Evolutionary conservation across 2,113 vertebrate genomes (phyloP), one percentile per base, ranked within the genome.

Genomic region (Indicator maculatus): DNA sequence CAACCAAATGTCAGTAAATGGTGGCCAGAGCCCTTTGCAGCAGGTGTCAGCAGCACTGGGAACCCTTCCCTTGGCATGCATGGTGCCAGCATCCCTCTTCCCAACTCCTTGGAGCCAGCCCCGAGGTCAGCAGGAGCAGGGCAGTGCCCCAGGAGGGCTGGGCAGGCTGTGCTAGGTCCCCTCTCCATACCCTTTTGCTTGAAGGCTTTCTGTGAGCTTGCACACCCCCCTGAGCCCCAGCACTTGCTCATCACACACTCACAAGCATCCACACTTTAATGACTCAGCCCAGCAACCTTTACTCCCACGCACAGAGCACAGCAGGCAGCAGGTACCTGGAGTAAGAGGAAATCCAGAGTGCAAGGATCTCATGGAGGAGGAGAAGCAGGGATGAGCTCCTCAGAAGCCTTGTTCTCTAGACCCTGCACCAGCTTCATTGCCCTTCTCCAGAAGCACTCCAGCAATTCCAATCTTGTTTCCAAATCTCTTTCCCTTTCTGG

Each of bases 111-210:
- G 0, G 44, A 36, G 17, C 31, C 64, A 66, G 21, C 38, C 4
- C 0, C 5, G 5, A n/a, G 31, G 44, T 28, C 64, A 66, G 33
- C 3, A 2, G 36, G 30, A 61, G 58, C 55, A 52, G 27, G 11
- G 8, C 6, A 67, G 6, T 3, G 1, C 6, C 3, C 8, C 1
- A 0, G 31, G 23, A 77, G 24, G 69, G 50, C 24, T 30, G 52
- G 5, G 31, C 6, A 27, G 31, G 20, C 28, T 59, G 24, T 1
- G 2, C 41, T 64, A 6, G 36, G 38, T 65, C 33, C 52, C 33
- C 67, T 80, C 58, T 14, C 27, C 17, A 64, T 65, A 75, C 7
- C 8, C 3, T 60, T 60, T 63, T 72, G 36, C 60, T 50, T 52
- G 24, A 11, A 39, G 27, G n/a, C 23, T 69, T 73, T 75, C 38